Percentiles rank a stretch among this genome's conserved stretches.
Evolutionary conservation across 2,888 invertebrate genomes (phyloP).

Genomic region (Lydus trimaculatus): DNA sequence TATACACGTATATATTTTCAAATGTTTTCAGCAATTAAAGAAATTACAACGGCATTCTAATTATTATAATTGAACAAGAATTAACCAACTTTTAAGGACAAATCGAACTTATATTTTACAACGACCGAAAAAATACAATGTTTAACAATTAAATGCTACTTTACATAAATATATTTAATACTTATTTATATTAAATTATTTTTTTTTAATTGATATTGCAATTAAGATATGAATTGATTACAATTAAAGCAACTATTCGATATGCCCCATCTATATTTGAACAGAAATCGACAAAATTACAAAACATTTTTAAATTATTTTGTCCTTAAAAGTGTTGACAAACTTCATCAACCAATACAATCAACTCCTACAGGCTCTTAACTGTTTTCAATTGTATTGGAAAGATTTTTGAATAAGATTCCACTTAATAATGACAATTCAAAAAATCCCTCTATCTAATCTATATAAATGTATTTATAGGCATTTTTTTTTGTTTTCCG

Average conservation of each 20-base stretch:
- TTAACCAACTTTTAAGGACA: conserved; percentile 25
- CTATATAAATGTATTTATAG: conserved; percentile 1
- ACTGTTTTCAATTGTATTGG: too few species aligned
- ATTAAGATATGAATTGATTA: conserved; percentile 9
- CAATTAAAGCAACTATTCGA: conserved; percentile 12
- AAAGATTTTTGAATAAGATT: too few species aligned
- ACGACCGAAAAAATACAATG: too few species aligned
- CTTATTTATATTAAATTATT: neutral
- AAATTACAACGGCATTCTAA: conserved; percentile 23
- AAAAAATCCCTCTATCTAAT: conserved; percentile 16
- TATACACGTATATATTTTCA: conserved; percentile 37
- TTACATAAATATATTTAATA: conserved; percentile 18
- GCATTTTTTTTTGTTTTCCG: neutral
- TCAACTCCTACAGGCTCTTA: conserved; percentile 4
- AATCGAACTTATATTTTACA: neutral
- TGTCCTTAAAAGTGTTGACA: conserved; percentile 21
- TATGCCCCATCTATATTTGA: too few species aligned
- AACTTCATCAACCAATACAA: neutral
- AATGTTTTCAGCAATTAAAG: conserved; percentile 3
- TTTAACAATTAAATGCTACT: too few species aligned
- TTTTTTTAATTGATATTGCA: conserved; percentile 22
- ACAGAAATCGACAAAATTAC: too few species aligned
- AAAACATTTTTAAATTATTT: neutral
- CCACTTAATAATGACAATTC: conserved; percentile 10
- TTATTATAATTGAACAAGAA: neutral